These are phyloP conservation scores for Rhopalosiphum nymphaeae DNA, from an alignment of 2,888 invertebrate genomes.

Conservation along the genomic window DNA sequence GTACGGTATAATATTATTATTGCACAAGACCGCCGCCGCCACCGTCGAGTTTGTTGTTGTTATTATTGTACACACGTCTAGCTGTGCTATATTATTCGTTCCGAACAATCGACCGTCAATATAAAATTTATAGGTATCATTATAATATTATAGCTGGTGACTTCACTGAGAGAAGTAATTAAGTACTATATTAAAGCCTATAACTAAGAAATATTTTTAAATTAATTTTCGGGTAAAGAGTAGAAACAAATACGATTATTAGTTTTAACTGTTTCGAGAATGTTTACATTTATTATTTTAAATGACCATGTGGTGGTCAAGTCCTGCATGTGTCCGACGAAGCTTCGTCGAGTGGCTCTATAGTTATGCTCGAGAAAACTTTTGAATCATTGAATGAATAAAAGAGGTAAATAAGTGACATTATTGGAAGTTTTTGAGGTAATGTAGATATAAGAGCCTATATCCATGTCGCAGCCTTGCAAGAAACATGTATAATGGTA, in stretches of 20 bases:
- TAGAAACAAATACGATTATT: not conserved
- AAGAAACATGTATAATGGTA: not conserved
- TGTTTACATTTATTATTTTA: not conserved
- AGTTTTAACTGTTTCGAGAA: not conserved
- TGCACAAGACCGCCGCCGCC: slow-evolving; percentile 5
- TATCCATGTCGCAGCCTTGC: not conserved
- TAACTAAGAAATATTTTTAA: not conserved
- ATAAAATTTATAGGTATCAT: not conserved
- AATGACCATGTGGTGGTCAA: not conserved
- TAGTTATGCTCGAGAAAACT: not conserved
- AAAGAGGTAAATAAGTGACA: not conserved
- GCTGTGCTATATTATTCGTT: not conserved
- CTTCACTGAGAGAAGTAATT: not conserved
- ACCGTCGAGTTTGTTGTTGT: not conserved
- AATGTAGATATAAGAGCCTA: not conserved
- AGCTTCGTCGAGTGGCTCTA: not conserved
- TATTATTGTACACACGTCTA: not conserved
- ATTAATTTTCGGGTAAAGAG: not conserved
- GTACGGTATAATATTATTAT: not conserved
- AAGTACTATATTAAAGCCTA: not conserved
- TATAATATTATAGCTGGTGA: not conserved
- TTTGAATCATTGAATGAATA: not conserved
- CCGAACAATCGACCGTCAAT: not conserved
- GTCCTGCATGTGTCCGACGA: not conserved
- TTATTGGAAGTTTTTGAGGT: not conserved